These are phyloP conservation scores for Vollenhovia emeryi DNA, from an alignment of 1,140 invertebrate genomes.

Conservation along the genomic window DNA sequence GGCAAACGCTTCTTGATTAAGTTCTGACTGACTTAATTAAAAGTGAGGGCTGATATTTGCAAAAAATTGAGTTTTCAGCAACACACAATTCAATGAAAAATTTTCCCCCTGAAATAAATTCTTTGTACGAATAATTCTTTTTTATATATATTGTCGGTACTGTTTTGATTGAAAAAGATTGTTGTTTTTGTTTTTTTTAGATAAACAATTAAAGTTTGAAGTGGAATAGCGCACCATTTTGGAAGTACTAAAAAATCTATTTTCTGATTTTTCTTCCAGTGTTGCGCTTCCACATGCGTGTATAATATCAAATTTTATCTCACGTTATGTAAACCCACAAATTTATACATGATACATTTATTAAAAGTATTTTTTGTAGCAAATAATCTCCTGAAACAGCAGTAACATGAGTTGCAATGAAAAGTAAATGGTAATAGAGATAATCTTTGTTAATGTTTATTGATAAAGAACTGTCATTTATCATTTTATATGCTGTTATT, in stretches of 20 bases:
- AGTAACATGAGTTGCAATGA: background rate
- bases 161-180: slow-evolving; percentile 12
- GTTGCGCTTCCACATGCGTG: background rate
- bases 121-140: background rate
- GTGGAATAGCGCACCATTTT: background rate
- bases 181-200: background rate
- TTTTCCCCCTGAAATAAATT: background rate
- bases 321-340: background rate
- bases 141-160: background rate
- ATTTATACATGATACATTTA: background rate
- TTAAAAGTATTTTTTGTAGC: background rate
- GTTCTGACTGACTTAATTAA: background rate
- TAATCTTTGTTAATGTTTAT: background rate
- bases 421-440: background rate
- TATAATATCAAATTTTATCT: background rate
- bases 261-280: background rate
- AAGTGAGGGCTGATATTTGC: background rate
- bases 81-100: background rate
- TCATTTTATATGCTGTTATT: background rate
- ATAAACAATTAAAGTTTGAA: slow-evolving; percentile 8
- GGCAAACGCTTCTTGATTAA: background rate
- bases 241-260: background rate
- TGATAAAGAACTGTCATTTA: background rate
- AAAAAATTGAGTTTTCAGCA: background rate
- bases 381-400: background rate